Conservation (phyloP, 2,888 invertebrate species). For the Muschampia plurimacula region DNA sequence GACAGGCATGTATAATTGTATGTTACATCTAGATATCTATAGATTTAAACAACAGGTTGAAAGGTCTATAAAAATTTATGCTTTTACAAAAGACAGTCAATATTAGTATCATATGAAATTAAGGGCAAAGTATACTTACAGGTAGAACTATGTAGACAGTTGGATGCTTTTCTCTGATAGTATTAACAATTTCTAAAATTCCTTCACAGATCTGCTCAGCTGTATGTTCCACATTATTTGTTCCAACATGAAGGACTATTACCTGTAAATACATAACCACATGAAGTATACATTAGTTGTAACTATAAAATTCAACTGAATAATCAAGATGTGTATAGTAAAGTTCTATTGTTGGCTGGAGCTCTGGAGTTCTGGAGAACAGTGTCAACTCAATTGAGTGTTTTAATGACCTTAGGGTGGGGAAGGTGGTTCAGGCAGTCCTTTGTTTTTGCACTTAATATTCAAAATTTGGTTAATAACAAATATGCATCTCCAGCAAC, state of each 20-base stretch:
- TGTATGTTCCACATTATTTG: slow-evolving; percentile 93
- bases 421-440: too few species aligned
- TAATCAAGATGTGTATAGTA: too few species aligned
- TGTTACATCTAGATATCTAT: not conserved
- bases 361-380: too few species aligned
- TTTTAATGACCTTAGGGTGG: too few species aligned
- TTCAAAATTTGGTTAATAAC: too few species aligned
- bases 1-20: too few species aligned
- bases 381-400: too few species aligned
- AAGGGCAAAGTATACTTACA: slow-evolving; percentile 85
- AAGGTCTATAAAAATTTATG: not conserved
- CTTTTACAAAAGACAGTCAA: too few species aligned
- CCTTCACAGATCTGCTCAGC: slow-evolving; percentile 94
- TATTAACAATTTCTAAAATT: slow-evolving; percentile 90
- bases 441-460: too few species aligned
- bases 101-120: too few species aligned
- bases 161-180: slow-evolving; percentile 91
- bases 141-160: slow-evolving; percentile 93
- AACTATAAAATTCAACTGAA: not conserved
- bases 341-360: too few species aligned
- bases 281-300: not conserved
- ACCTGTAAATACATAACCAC: slow-evolving; percentile 83
- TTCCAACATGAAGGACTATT: slow-evolving; percentile 94
- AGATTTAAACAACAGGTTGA: not conserved
- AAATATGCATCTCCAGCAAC: not conserved